Percentiles rank a stretch among this genome's conserved stretches.
Conservation (phyloP, 2,113 vertebrate species). For the Poeciliopsis occidentalis region DNA sequence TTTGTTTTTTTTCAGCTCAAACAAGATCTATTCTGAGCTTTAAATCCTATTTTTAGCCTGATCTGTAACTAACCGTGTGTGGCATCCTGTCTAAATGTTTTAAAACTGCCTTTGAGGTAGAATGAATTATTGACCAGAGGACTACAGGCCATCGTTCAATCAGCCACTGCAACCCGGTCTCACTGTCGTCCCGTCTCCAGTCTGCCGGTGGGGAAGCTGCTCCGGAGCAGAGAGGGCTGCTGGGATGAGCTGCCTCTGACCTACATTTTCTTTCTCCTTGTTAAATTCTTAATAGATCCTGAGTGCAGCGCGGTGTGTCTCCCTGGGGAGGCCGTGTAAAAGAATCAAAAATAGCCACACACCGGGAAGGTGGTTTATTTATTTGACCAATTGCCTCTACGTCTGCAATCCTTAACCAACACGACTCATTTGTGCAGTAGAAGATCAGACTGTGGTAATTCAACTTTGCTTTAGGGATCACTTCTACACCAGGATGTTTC, state of each 20-base stretch:
- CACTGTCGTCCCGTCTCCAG: conserved; percentile 27
- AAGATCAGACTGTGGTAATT: too few relatives aligned
- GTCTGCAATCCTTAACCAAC: conserved; percentile 1
- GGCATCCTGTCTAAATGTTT: not conserved
- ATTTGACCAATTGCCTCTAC: conserved; percentile 44
- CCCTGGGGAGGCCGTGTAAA: conserved; percentile 61
- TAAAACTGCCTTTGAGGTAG: not conserved
- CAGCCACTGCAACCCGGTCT: not conserved
- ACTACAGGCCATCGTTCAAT: not conserved
- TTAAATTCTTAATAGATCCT: conserved; percentile 81
- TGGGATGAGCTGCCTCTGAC: conserved; percentile 67
- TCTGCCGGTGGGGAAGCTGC: conserved; percentile 33
- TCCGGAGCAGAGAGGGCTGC: conserved; percentile 15
- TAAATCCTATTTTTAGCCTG: conserved; percentile 2
- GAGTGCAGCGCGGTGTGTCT: conserved; percentile 69
- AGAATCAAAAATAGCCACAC: conserved; percentile 72
- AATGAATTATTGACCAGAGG: not conserved
- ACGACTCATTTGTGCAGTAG: too few relatives aligned
- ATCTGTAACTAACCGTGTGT: not conserved
- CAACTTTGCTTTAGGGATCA: too few relatives aligned
- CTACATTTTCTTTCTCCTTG: conserved; percentile 70
- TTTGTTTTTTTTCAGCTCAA: too few relatives aligned
- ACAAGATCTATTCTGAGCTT: not conserved
- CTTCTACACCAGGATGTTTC: too few relatives aligned
- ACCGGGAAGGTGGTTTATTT: conserved; percentile 67